Percentiles rank a stretch among this genome's conserved stretches.
Conservation (phyloP, 1,140 invertebrate genomes). For the Drosophila pseudoananassae region DNA sequence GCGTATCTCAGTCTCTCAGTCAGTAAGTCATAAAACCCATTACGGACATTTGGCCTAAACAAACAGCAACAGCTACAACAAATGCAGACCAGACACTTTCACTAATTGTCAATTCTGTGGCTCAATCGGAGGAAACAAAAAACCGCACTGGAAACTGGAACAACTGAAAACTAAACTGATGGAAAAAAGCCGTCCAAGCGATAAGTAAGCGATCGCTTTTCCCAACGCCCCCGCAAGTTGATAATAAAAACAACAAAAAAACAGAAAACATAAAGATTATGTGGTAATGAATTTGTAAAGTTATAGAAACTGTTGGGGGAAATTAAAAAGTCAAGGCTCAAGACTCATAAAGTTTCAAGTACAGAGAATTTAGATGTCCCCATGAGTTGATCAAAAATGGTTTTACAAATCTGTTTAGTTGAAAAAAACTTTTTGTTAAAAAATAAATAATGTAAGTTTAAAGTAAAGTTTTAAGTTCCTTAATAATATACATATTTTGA, state of each 20-base stretch:
- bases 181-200: slow-evolving; percentile 12
- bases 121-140: slow-evolving; percentile 57
- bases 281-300: slow-evolving; percentile 15
- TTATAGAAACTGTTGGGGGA: background rate
- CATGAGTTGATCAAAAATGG: no score
- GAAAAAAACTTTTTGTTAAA: no score
- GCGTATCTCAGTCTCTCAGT: slow-evolving; percentile 11
- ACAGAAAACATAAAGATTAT: slow-evolving; percentile 12
- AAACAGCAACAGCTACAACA: slow-evolving; percentile 45
- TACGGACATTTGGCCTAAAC: slow-evolving; percentile 52
- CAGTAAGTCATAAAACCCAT: slow-evolving; percentile 50
- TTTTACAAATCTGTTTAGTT: no score
- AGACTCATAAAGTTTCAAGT: background rate
- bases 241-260: background rate
- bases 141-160: slow-evolving; percentile 63
- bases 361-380: background rate
- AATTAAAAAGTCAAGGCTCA: no score
- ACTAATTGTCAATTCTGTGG: slow-evolving; percentile 76
- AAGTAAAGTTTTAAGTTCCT: no score
- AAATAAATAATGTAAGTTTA: no score
- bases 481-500: background rate
- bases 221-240: slow-evolving; percentile 26
- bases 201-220: slow-evolving; percentile 45
- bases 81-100: slow-evolving; percentile 57
- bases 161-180: slow-evolving; percentile 22